Base-by-base conservation (phyloP, 2,113 vertebrate species). In the Tragelaphus imberbis region DNA sequence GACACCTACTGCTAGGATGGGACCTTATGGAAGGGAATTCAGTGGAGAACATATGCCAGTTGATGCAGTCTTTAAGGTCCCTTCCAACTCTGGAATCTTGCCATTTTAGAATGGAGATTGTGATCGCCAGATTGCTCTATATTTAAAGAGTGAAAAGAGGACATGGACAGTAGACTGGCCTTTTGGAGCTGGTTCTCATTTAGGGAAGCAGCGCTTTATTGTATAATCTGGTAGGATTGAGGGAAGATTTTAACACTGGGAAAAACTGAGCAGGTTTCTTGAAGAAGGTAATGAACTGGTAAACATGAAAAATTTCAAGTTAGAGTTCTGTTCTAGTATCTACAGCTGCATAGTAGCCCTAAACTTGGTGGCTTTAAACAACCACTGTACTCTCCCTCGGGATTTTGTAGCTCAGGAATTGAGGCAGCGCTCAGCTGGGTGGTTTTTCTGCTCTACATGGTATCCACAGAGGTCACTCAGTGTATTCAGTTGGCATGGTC, bases 111-210 rank as follows among this genome's bases (percentile, higher is more conserved):
- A 59, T 49, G 47, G 40, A 93, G 71, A 28, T 51, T 81, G 63
- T 93, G 92, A 93, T 53, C 4, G 0, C 91, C 84, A 96, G 53
- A 95, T 93, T 96, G 56, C 49, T 65, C 0, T 55, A 71, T 90
- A 55, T 65, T 91, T 93, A 36, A 90, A 88, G 81, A 84, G 23
- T 88, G 49, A 91, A 93, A 47, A 87, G 55, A 96, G 82, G 81
- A 85, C 59, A 93, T 5, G 3, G 84, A 28, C 40, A 61, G 44
- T 56, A 14, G 61, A 49, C 33, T 55, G 68, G 61, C 21, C 19
- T 79, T 82, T 61, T 94, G 53, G 71, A 53, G 27, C 49, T 75
- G 28, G 51, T 61, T 94, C 27, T 27, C 44, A 51, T 1, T 2
- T 61, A 95, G 12, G 21, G 27, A 89, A 91, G 49, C 19, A 92